Evolutionary conservation across 1,140 invertebrate genomes (phyloP).

Genomic region (Aphelinus atriplicis): DNA sequence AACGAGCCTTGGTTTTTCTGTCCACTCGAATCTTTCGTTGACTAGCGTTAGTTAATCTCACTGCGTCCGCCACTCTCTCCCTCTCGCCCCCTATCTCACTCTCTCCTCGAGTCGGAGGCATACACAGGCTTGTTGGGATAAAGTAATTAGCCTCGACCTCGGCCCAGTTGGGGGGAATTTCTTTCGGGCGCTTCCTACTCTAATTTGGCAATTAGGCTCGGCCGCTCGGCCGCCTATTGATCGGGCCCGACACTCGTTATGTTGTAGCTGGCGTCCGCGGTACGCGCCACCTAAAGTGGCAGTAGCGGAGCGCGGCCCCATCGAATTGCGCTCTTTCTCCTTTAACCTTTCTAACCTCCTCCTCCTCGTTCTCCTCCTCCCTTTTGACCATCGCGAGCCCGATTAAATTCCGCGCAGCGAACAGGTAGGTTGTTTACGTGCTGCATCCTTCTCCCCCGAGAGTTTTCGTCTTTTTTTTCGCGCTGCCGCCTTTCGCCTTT

Average conservation of each 20-base stretch:
- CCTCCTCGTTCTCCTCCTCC: conserved; percentile 26
- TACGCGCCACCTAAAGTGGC: conserved; percentile 21
- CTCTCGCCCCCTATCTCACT: neutral
- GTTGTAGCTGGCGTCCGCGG: conserved; percentile 2
- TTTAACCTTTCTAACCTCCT: conserved; percentile 26
- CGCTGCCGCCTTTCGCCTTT: neutral
- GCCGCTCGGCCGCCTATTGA: conserved; percentile 34
- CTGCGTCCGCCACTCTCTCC: neutral
- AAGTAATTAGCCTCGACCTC: conserved; percentile 57
- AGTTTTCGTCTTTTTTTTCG: neutral
- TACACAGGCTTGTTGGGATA: conserved; percentile 44
- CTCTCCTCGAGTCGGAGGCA: too few relatives aligned
- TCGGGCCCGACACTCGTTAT: conserved; percentile 39
- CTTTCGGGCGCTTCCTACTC: conserved; percentile 31
- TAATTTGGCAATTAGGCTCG: conserved; percentile 53
- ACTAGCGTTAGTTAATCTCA: too few relatives aligned
- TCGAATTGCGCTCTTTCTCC: conserved; percentile 23
- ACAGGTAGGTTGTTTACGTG: conserved; percentile 35
- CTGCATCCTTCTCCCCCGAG: neutral
- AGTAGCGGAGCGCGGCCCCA: conserved; percentile 1
- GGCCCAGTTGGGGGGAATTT: conserved; percentile 32
- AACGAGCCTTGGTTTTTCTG: too few relatives aligned
- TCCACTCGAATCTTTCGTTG: too few relatives aligned
- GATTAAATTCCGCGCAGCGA: conserved; percentile 32
- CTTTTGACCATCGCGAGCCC: conserved; percentile 1